Evolutionary conservation across 2,888 invertebrate species (phyloP), one percentile per base, ranked within the genome.

Genomic region (Platycheirus albimanus): DNA sequence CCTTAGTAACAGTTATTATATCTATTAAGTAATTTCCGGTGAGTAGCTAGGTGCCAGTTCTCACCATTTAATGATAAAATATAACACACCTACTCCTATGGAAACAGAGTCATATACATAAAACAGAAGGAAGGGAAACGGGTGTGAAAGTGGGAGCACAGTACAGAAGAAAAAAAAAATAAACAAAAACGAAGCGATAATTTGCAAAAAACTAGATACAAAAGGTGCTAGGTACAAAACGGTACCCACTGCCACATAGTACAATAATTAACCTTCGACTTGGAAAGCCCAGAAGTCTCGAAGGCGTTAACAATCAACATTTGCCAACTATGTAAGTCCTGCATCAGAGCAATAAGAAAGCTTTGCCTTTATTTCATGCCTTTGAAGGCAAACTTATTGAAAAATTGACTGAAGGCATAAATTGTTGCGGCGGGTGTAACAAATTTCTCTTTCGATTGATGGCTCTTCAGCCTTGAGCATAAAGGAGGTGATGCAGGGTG

Each of bases 231-330:
- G 76, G 76, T 33, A 81, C 76, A 17, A 71, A 17, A 56, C 71
- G 80, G 76, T 81, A 81, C 80, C 36, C 49, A 41, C 24, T 52
- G 19, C 38, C 45, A 72, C 67, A 75, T 49, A 64, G n/a, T 15
- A 49, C 70, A 71, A 76, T n/a, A n/a, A n/a, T 54, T 76, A 81
- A 81, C 80, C 80, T 81, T 81, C 76, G 33, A 30, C 10, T 24
- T 15, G 67, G 43, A 28, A 79, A 75, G 51, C n/a, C 69, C 56
- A 63, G 19, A 13, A 38, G 30, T 28, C 33, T 11, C 33, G 20
- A 63, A 63, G 63, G 67, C 63, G 15, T 49, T 45, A 17, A 24
- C 36, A 49, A 30, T 19, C 24, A 24, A 56, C 36, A n/a, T n/a
- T n/a, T n/a, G n/a, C n/a, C n/a, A n/a, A n/a, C 49, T 63, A 19